phyloP scores from a whole-genome alignment of 2,888 invertebrate species.

The Lasioglossum zephyrum region DNA sequence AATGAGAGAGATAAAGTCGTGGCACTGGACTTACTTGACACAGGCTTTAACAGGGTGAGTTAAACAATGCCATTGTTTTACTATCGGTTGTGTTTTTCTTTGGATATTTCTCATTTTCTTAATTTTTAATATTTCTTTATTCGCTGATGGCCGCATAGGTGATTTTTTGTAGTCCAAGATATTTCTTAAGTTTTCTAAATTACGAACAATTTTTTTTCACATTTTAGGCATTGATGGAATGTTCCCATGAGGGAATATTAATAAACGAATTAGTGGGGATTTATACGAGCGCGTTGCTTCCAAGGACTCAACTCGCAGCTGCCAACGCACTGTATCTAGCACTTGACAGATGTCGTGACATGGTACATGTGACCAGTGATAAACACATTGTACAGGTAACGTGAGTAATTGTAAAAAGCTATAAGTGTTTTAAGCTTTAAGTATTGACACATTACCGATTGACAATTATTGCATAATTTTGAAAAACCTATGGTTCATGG shows the following conservation, averaged over 20 bases:
- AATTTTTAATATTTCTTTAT: not conserved
- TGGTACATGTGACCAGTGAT: conserved; percentile 94
- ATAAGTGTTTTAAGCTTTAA: no score
- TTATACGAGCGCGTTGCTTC: conserved; percentile 91
- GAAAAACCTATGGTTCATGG: no score
- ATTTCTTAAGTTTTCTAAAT: not conserved
- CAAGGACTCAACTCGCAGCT: conserved; percentile 91
- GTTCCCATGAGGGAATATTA: conserved; percentile 85
- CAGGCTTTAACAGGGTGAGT: conserved; percentile 95
- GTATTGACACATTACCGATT: no score
- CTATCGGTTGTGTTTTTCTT: not conserved
- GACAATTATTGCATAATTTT: no score
- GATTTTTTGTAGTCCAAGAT: not conserved
- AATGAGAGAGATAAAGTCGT: conserved; percentile 92
- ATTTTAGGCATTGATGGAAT: conserved; percentile 85
- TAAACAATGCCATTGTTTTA: not conserved
- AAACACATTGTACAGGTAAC: conserved; percentile 90
- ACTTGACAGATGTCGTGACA: conserved; percentile 93
- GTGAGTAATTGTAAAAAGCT: conserved; percentile 18
- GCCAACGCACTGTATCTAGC: conserved; percentile 93
- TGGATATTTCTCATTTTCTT: not conserved
- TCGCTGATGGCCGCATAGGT: not conserved
- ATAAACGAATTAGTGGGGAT: conserved; percentile 91
- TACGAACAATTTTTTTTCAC: not conserved
- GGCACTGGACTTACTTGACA: conserved; percentile 91